These are phyloP conservation scores for Orius insidiosus DNA, from an alignment of 1,140 invertebrate genomes.

Conservation along the genomic window DNA sequence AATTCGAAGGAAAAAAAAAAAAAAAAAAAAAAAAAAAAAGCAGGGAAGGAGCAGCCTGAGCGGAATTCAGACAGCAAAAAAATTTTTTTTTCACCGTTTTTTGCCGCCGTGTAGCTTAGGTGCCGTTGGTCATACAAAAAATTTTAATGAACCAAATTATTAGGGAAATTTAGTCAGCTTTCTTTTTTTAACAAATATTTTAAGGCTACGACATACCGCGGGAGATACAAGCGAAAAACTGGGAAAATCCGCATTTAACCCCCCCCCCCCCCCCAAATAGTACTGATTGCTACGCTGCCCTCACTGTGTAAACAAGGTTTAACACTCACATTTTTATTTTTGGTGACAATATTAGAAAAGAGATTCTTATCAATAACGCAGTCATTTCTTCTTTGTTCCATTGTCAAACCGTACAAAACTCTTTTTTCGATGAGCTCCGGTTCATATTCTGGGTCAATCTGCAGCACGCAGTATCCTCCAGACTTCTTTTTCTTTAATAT, in stretches of 20 bases:
- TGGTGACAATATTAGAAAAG: slow-evolving; percentile 73
- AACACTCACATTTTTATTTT: slow-evolving; percentile 36
- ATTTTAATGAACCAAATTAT: too few relatives aligned
- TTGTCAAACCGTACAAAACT: slow-evolving; percentile 74
- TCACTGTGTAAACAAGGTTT: background rate
- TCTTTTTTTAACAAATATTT: background rate
- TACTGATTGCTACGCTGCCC: too few relatives aligned
- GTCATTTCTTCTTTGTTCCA: slow-evolving; percentile 88
- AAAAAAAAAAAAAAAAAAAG: too few relatives aligned
- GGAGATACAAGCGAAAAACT: background rate
- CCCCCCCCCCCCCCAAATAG: background rate
- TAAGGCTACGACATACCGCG: background rate
- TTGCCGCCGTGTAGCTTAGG: too few relatives aligned
- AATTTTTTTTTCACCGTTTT: too few relatives aligned
- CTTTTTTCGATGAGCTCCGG: slow-evolving; percentile 68
- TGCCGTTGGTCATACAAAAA: too few relatives aligned
- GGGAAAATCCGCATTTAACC: background rate
- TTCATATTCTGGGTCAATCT: slow-evolving; percentile 79
- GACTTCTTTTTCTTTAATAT: slow-evolving; percentile 92
- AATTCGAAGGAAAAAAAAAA: too few relatives aligned
- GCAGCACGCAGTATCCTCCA: slow-evolving; percentile 79
- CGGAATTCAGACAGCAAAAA: too few relatives aligned
- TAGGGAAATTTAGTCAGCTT: too few relatives aligned
- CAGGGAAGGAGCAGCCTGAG: too few relatives aligned
- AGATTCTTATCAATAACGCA: slow-evolving; percentile 59